Base-by-base conservation (phyloP, 2,797 vertebrate species). In the Hydrolagus colliei region DNA sequence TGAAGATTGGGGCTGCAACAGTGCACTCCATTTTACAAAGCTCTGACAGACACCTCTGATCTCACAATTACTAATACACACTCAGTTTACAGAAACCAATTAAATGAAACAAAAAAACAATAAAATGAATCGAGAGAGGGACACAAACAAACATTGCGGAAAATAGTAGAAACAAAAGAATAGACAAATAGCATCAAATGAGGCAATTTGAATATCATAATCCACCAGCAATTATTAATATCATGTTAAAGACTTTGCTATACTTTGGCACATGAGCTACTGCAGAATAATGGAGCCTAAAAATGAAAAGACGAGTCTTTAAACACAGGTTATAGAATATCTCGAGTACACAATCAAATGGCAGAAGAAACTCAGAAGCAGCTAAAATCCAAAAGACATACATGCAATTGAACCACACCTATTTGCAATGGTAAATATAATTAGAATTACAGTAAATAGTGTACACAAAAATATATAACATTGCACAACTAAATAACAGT, bases 41-140 rank as follows among this genome's bases (percentile, higher is more conserved):
- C 27, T 18, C 61, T 80, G 78, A 67, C 62, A 35, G 22, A 67
- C 22, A 80, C 22, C 78, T 63, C 27, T 80, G 78, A 80, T 80
- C 62, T 27, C 62, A 32, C n/a, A 32, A 52, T 32, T 80, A 67
- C 9, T 18, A 65, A 80, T 67, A 65, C 22, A 35, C 62, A 32
- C 16, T 67, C 13, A 35, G n/a, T 67, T 80, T 80, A 63, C 61
- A 80, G 59, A 80, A 80, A 79, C 62, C 22, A 22, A 78, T 78
- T 61, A 32, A 80, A 80, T 63, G 18, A 80, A 65, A 80, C 27
- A 79, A 61, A 65, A 16, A 79, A 18, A 80, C 59, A 59, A 52
- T 27, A 65, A 80, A 65, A 32, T 27, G 67, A 80, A 67, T 67
- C 59, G 12, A 13, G 67, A 67, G 14, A 9, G 67, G 16, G 13